Conservation (phyloP, 1,140 invertebrate genomes). For the Pachyrhynchus sulphureomaculatus region DNA sequence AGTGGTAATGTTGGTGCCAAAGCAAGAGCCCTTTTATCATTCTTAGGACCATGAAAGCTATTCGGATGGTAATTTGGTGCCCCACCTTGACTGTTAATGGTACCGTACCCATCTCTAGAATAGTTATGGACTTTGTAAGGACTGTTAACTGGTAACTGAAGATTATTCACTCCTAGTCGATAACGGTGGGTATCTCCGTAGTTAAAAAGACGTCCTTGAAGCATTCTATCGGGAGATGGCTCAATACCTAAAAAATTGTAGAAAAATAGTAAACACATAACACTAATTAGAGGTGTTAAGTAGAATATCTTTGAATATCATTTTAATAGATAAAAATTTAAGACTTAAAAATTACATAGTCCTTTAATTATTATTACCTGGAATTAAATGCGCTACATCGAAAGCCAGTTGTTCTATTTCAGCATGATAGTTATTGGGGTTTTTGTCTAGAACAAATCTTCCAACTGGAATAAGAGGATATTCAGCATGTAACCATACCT, state of each 20-base stretch:
- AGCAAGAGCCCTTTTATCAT: conserved; percentile 56
- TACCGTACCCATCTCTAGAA: conserved; percentile 81
- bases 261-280: too few species aligned
- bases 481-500: too few species aligned
- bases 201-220: conserved; percentile 84
- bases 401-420: too few species aligned
- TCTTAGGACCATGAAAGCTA: conserved; percentile 82
- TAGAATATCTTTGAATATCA: too few species aligned
- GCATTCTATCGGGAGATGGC: conserved; percentile 83
- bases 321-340: too few species aligned
- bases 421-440: too few species aligned
- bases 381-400: too few species aligned
- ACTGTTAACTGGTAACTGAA: conserved; percentile 85
- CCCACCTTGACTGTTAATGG: conserved; percentile 68
- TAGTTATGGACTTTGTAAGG: conserved; percentile 76
- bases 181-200: conserved; percentile 89
- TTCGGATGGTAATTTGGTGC: conserved; percentile 96
- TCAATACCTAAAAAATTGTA: conserved; percentile 67
- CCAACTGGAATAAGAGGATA: too few species aligned
- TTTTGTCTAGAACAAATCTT: too few species aligned
- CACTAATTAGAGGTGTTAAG: too few species aligned
- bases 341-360: too few species aligned
- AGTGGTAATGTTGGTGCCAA: conserved; percentile 56
- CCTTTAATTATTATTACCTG: too few species aligned
- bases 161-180: conserved; percentile 82